Evolutionary conservation across 2,797 vertebrate genomes (phyloP).

Genomic region (Rousettus madagascariensis): DNA sequence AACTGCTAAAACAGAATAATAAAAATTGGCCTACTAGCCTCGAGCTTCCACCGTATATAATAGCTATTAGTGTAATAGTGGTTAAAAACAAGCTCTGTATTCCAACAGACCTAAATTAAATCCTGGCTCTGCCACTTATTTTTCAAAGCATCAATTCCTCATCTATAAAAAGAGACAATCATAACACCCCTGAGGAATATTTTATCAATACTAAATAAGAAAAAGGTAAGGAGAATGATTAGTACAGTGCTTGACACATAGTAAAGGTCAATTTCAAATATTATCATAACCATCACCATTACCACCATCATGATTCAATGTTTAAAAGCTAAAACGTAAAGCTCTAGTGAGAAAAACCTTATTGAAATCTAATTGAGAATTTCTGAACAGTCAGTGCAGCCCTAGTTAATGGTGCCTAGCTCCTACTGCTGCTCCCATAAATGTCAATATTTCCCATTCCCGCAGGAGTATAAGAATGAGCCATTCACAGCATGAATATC

Average conservation of each 20-base stretch:
- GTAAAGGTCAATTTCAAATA: not conserved
- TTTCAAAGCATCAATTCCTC: not conserved
- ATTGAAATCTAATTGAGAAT: constrained; percentile 30
- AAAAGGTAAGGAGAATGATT: not conserved
- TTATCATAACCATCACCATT: not conserved
- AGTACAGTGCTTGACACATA: not conserved
- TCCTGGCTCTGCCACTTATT: not conserved
- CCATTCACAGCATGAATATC: not conserved
- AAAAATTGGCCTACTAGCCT: not conserved
- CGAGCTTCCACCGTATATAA: not conserved
- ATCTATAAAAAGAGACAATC: not conserved
- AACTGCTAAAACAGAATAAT: not conserved
- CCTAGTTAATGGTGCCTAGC: not conserved
- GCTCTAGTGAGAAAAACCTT: not conserved
- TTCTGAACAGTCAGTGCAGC: not conserved
- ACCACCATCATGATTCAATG: constrained; percentile 6
- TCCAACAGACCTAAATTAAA: not conserved
- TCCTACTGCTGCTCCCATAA: not conserved
- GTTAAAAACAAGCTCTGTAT: not conserved
- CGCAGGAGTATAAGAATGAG: not conserved
- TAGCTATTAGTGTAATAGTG: not conserved
- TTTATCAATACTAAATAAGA: not conserved
- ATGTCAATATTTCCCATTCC: not conserved
- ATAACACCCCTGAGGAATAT: not conserved
- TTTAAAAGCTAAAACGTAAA: constrained; percentile 9